Percentiles rank a stretch among this genome's conserved stretches.
phyloP scores from a whole-genome alignment of 2,888 invertebrate species.

The Pollenia labialis region DNA sequence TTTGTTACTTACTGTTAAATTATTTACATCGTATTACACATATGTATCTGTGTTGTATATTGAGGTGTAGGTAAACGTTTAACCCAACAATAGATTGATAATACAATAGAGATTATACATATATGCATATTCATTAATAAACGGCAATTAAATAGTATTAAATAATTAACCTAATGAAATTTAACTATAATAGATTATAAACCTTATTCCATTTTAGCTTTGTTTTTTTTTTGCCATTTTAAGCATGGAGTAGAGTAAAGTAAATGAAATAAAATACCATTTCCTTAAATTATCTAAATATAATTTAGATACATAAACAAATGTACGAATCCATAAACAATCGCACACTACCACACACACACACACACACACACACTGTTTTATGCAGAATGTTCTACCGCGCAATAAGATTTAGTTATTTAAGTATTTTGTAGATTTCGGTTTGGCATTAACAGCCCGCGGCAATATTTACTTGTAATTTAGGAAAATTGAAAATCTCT shows the following conservation, averaged over 20 bases:
- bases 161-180: slow-evolving; percentile 65
- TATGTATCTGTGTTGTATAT: not conserved
- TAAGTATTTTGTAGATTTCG: slow-evolving; percentile 58
- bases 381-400: not conserved
- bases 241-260: slow-evolving; percentile 22
- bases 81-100: slow-evolving; percentile 24
- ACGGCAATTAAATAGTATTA: slow-evolving; percentile 61
- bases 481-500: slow-evolving; percentile 71
- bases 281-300: slow-evolving; percentile 35
- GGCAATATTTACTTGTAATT: slow-evolving; percentile 71
- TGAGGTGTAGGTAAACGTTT: slow-evolving; percentile 15
- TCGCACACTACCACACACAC: not conserved
- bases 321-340: not conserved
- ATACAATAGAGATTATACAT: slow-evolving; percentile 41
- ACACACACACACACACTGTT: not conserved
- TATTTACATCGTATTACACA: not conserved
- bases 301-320: slow-evolving; percentile 15
- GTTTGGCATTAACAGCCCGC: slow-evolving; percentile 60
- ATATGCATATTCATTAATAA: slow-evolving; percentile 38
- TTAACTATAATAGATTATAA: slow-evolving; percentile 46
- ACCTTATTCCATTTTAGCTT: slow-evolving; percentile 4
- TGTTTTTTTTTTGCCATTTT: not conserved
- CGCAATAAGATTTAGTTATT: slow-evolving; percentile 41
- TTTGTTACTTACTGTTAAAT: not conserved
- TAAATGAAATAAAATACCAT: slow-evolving; percentile 2